Base-by-base conservation (phyloP, 2,888 invertebrate species). In the Stegana nigrithorax region DNA sequence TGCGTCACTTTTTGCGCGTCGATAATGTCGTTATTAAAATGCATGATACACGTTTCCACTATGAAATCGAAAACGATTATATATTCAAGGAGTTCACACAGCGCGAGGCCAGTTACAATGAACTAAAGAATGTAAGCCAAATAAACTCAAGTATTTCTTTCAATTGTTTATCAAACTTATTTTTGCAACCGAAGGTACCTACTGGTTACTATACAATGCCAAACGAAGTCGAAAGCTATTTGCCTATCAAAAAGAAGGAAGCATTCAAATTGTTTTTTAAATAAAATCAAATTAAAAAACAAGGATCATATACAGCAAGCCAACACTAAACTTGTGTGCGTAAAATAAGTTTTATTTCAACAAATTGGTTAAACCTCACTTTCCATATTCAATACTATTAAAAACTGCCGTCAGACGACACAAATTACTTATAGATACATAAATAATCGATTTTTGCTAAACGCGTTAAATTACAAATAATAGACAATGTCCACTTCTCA, bases 1-100 rank as follows among this genome's bases (percentile, higher is more conserved):
- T 95, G 63, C 89, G 98, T 72, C 96, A 94, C 83, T 99, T 97
- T 85, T 87, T 99, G 67, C 89, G 99, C 77, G 95, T 99, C 1
- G 99, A 99, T 83, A 91, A 93, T 82, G 97, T 98, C 1, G 87
- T 98, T 85, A 89, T 97, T 1, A 88, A 93, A 69, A 89, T 96
- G 42, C 91, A 94, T 75, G 98, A 98, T 82, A 97, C 97, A 0
- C 89, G 97, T 71, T 89, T 93, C 81, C 94, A 93, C 81, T 93
- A 92, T 76, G 91, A 93, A 86, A 89, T 91, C 65, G 90, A 90
- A 56, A 90, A 92, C 17, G 87, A 93, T 75, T 94, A 92, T 84
- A 88, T 97, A 29, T 83, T 97, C 14, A 88, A 94, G 76, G 97
- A 98, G 84, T 94, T 89, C 73, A 93, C 94, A 14, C 90, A 90